These are phyloP conservation scores for Loxodonta africana DNA, from an alignment of 2,113 vertebrate genomes.

Conservation along the genomic window DNA sequence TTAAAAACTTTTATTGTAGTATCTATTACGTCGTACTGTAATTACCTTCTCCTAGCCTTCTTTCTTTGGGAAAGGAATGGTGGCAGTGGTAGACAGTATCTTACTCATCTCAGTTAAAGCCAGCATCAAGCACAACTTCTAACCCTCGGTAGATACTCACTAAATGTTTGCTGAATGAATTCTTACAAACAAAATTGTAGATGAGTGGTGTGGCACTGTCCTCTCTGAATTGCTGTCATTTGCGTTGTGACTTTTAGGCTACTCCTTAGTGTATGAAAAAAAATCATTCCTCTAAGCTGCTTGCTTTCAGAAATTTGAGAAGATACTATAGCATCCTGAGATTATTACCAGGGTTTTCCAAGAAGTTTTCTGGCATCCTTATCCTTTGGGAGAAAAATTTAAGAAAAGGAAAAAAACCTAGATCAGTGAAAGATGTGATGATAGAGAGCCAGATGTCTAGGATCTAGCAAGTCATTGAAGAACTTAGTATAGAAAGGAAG, in stretches of 20 bases:
- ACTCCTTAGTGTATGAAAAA: slow-evolving; percentile 49
- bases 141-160: background rate
- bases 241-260: slow-evolving; percentile 48
- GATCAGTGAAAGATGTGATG: background rate
- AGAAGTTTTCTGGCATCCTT: background rate
- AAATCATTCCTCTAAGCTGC: background rate
- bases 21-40: background rate
- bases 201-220: background rate
- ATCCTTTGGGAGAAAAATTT: background rate
- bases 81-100: background rate
- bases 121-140: background rate
- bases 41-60: background rate
- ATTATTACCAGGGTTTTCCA: background rate
- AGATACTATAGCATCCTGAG: background rate
- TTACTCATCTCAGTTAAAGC: background rate
- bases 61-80: background rate
- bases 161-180: slow-evolving; percentile 38
- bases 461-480: slow-evolving; percentile 61
- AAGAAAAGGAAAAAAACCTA: slow-evolving; percentile 14
- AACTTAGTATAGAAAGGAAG: slow-evolving; percentile 8
- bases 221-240: slow-evolving; percentile 57
- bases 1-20: background rate
- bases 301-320: slow-evolving; percentile 47
- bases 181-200: slow-evolving; percentile 35
- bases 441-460: background rate